Conservation (phyloP, 1,140 invertebrate species). For the Plectus sambesii region DNA sequence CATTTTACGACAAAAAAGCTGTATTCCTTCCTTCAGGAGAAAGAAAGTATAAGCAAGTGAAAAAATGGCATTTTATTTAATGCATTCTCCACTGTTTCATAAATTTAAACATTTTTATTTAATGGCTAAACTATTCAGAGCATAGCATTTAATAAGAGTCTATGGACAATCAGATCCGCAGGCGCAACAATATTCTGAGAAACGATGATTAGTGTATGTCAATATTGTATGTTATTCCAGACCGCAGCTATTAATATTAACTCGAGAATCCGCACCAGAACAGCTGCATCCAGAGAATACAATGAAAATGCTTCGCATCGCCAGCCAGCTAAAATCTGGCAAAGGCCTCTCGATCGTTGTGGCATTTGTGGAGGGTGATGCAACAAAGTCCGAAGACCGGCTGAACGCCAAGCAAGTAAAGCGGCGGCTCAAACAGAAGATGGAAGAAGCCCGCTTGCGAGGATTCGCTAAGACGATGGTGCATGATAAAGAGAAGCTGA, state of each 20-base stretch:
- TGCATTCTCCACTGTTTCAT: no score
- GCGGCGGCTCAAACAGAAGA: background rate
- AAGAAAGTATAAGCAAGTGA: no score
- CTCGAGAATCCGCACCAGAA: background rate
- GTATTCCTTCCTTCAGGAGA: no score
- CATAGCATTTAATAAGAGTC: no score
- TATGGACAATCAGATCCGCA: no score
- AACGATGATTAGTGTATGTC: background rate
- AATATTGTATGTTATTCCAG: background rate
- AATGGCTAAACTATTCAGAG: background rate
- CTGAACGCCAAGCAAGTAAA: background rate
- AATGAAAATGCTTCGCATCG: background rate
- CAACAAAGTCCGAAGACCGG: background rate
- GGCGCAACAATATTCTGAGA: background rate
- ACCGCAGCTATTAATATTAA: background rate
- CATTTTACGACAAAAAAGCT: no score
- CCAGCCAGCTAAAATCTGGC: conserved; percentile 43
- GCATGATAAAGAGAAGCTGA: no score
- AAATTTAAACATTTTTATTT: background rate
- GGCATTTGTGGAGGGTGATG: conserved; percentile 64
- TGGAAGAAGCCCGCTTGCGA: background rate
- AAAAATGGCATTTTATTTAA: no score
- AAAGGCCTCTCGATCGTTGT: conserved; percentile 73
- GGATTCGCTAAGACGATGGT: background rate
- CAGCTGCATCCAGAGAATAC: background rate